phyloP scores from a whole-genome alignment of 2,797 vertebrate genomes.

The Synaphobranchus kaupii region DNA sequence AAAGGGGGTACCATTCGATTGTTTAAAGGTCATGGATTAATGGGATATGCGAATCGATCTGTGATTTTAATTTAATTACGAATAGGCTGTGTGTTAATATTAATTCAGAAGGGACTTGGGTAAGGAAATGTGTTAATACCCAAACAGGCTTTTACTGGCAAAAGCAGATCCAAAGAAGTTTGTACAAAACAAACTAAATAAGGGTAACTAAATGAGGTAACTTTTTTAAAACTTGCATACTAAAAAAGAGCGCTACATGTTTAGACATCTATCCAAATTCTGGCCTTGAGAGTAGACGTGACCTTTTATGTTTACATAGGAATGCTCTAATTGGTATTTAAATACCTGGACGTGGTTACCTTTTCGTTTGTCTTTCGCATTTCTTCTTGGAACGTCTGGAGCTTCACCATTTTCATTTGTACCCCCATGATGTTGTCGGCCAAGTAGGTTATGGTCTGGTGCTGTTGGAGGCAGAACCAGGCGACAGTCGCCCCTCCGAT shows the following conservation, averaged over 20 bases:
- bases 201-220: too few relatives aligned
- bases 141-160: not conserved
- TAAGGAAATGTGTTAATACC: not conserved
- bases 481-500: conserved; percentile 52
- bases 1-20: not conserved
- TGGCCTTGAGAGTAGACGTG: not conserved
- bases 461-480: conserved; percentile 73
- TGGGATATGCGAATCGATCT: not conserved
- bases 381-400: conserved; percentile 69
- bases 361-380: conserved; percentile 60
- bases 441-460: conserved; percentile 65
- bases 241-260: not conserved
- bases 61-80: not conserved
- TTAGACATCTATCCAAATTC: not conserved
- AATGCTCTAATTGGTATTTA: not conserved
- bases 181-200: too few relatives aligned
- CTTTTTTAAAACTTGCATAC: not conserved
- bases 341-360: conserved; percentile 55
- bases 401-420: conserved; percentile 68
- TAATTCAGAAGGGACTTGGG: not conserved
- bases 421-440: conserved; percentile 65
- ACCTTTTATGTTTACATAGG: not conserved
- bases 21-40: not conserved
- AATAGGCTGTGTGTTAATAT: not conserved
- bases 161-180: not conserved